A percentile compares a stretch with the other conserved stretches of the same genome.
Evolutionary conservation across 2,113 vertebrate genomes (phyloP).

Genomic region (Microtus pennsylvanicus): DNA sequence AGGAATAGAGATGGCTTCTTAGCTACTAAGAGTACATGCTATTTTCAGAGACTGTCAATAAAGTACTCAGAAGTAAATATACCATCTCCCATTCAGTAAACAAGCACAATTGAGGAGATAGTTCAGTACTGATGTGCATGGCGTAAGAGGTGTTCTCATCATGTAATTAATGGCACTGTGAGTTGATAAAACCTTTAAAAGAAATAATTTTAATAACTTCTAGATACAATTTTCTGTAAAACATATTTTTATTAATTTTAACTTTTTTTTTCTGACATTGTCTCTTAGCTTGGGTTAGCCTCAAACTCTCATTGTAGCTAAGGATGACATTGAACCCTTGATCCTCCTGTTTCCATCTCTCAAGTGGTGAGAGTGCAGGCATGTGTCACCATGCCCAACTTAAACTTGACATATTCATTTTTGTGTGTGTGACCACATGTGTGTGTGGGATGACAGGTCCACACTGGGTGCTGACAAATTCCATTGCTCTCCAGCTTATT

Average conservation of each 20-base stretch:
- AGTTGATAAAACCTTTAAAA: background rate
- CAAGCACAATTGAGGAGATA: background rate
- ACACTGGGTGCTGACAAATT: background rate
- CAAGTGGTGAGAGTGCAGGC: background rate
- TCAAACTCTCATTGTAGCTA: background rate
- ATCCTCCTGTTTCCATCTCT: too few species aligned
- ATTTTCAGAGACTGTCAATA: background rate
- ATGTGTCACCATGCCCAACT: background rate
- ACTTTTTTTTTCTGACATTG: background rate
- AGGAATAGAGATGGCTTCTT: background rate
- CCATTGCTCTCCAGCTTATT: background rate
- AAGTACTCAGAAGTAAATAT: conserved; percentile 16
- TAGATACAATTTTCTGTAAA: background rate
- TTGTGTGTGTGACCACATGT: background rate
- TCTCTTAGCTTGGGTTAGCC: background rate
- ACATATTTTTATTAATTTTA: background rate
- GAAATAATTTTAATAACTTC: conserved; percentile 13
- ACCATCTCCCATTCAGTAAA: background rate
- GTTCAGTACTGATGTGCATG: background rate
- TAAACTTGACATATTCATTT: background rate
- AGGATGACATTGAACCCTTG: background rate
- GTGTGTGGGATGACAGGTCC: too few species aligned
- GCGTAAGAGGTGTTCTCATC: background rate
- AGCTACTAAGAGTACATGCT: background rate
- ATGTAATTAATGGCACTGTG: background rate